phyloP scores from a whole-genome alignment of 1,140 invertebrate species.

The Sminthurides bifidus region DNA sequence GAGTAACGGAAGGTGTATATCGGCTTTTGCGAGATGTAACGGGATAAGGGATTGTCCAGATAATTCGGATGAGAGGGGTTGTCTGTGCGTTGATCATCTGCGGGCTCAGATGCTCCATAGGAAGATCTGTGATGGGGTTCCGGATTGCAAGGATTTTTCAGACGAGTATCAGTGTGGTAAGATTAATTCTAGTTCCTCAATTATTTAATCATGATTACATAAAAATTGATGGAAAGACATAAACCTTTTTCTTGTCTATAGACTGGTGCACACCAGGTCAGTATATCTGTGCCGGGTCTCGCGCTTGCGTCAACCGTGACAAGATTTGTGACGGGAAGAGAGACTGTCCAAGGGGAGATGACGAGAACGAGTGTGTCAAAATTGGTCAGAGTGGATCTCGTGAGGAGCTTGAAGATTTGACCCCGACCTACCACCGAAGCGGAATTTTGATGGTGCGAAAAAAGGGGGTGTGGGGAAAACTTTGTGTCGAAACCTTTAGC shows the following conservation, averaged over 20 bases:
- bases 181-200: conserved; percentile 22
- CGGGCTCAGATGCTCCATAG: conserved; percentile 51
- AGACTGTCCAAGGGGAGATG: conserved; percentile 68
- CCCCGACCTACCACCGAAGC: conserved; percentile 23
- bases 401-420: conserved; percentile 27
- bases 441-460: conserved; percentile 40
- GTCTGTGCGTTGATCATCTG: conserved; percentile 60
- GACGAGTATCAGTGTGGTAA: conserved; percentile 67
- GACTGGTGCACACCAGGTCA: conserved; percentile 62
- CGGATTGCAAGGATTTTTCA: conserved; percentile 47
- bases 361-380: conserved; percentile 59
- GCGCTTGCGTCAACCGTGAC: conserved; percentile 42
- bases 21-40: conserved; percentile 55
- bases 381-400: conserved; percentile 38
- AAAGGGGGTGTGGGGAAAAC: conserved; percentile 62
- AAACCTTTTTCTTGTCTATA: conserved; percentile 36
- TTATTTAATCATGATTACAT: conserved; percentile 2
- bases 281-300: conserved; percentile 60
- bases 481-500: conserved; percentile 57
- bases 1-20: conserved; percentile 51
- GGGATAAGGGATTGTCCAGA: conserved; percentile 53
- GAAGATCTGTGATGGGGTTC: conserved; percentile 64
- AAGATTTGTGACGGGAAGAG: conserved; percentile 39
- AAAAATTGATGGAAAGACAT: conserved; percentile 1
- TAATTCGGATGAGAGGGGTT: conserved; percentile 20